Conservation (phyloP, 2,888 invertebrate genomes). For the Xanthorhoe spadicearia region DNA sequence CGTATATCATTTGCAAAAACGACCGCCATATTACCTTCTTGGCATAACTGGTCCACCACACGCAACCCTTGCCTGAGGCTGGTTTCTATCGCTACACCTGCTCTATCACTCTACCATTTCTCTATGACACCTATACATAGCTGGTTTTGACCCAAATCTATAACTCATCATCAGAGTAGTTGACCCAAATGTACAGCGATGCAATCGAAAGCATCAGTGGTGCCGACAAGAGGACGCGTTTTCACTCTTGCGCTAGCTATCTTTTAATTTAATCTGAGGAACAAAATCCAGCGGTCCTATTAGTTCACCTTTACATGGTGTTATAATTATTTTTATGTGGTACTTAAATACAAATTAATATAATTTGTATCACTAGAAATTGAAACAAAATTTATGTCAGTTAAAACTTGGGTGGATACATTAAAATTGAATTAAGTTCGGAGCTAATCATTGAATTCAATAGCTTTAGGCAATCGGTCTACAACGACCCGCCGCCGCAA, state of each 20-base stretch:
- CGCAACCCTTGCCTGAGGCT: slow-evolving; percentile 76
- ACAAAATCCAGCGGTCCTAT: slow-evolving; percentile 74
- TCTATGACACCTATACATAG: slow-evolving; percentile 58
- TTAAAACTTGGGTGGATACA: slow-evolving; percentile 21
- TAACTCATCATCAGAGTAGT: neutral
- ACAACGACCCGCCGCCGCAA: slow-evolving; percentile 37
- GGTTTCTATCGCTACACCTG: slow-evolving; percentile 75
- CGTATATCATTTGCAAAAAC: slow-evolving; percentile 77
- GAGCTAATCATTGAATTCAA: slow-evolving; percentile 37
- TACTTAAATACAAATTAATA: neutral
- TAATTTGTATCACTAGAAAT: neutral
- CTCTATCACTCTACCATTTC: slow-evolving; percentile 53
- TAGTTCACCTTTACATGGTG: slow-evolving; percentile 65
- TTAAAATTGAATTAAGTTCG: slow-evolving; percentile 41
- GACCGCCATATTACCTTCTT: slow-evolving; percentile 69
- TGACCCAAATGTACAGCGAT: slow-evolving; percentile 40
- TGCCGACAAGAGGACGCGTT: slow-evolving; percentile 65
- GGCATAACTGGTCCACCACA: slow-evolving; percentile 76
- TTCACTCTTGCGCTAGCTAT: slow-evolving; percentile 74
- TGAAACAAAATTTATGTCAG: neutral
- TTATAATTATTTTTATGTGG: slow-evolving; percentile 46
- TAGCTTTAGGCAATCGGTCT: slow-evolving; percentile 42
- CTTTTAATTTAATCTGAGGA: slow-evolving; percentile 83
- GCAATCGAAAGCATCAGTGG: slow-evolving; percentile 51
- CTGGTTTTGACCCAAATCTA: slow-evolving; percentile 43